Conservation (phyloP, 1,140 invertebrate genomes). For the Arion vulgaris region DNA sequence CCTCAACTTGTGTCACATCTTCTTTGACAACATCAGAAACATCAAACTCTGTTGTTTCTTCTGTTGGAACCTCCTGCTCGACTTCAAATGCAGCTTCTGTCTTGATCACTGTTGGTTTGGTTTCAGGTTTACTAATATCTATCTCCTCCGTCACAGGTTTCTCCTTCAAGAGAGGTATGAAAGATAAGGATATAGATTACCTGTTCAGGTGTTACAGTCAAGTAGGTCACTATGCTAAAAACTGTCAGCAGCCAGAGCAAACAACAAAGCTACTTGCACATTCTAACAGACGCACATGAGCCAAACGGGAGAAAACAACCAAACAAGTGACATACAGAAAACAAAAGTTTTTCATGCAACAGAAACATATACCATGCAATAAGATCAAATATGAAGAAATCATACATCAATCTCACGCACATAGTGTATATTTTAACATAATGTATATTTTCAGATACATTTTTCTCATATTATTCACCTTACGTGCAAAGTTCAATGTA, state of each 20-base stretch:
- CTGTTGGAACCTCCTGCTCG: constrained; percentile 1
- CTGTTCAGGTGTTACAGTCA: background rate
- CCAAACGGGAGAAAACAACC: too few relatives aligned
- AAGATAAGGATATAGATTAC: background rate
- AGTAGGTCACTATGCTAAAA: too few relatives aligned
- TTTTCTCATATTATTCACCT: too few relatives aligned
- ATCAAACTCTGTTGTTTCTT: background rate
- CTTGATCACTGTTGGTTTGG: background rate
- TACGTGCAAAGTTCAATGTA: too few relatives aligned
- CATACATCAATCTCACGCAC: too few relatives aligned
- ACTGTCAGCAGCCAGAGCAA: background rate
- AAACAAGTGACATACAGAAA: too few relatives aligned
- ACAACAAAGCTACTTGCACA: background rate
- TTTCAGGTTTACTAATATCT: constrained; percentile 16
- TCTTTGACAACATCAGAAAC: background rate
- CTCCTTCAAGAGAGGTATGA: constrained; percentile 19
- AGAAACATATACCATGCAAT: too few relatives aligned
- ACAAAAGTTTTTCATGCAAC: too few relatives aligned
- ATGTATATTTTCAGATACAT: too few relatives aligned
- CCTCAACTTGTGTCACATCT: constrained; percentile 16
- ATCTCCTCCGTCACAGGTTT: background rate
- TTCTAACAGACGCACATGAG: background rate
- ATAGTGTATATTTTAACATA: too few relatives aligned
- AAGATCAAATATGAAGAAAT: too few relatives aligned
- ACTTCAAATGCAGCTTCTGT: background rate